Conservation (phyloP, 2,888 invertebrate genomes). For the Escarpia spicata region DNA sequence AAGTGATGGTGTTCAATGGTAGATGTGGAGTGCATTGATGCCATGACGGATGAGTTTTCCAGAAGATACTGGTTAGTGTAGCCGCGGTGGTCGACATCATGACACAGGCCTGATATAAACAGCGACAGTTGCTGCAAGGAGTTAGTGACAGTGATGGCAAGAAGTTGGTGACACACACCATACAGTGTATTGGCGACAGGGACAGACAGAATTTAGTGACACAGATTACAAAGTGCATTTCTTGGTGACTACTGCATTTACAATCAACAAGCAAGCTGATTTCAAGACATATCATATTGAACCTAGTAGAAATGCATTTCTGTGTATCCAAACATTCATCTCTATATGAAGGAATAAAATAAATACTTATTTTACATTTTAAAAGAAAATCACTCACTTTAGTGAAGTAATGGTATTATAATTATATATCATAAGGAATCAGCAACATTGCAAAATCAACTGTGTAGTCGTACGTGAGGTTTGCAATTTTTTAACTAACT, state of each 20-base stretch:
- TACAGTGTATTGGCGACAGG: neutral
- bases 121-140: slow-evolving; percentile 75
- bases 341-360: neutral
- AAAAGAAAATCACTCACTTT: neutral
- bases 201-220: neutral
- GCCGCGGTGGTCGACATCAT: slow-evolving; percentile 86
- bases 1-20: slow-evolving; percentile 90
- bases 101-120: slow-evolving; percentile 83
- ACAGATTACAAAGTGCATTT: neutral
- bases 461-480: neutral
- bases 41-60: slow-evolving; percentile 83
- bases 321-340: neutral
- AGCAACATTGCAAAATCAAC: neutral
- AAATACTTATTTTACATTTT: neutral
- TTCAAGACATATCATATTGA: neutral
- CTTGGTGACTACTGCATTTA: neutral
- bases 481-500: neutral
- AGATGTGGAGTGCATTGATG: slow-evolving; percentile 85
- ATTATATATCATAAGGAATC: neutral
- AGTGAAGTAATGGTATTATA: neutral
- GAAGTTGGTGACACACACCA: neutral
- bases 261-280: neutral
- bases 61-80: slow-evolving; percentile 89
- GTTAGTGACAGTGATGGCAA: slow-evolving; percentile 72
- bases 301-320: neutral